Percentiles rank a stretch among this genome's conserved stretches.
Conservation (phyloP, 1,140 invertebrate species). For the Diorhabda sublineata region DNA sequence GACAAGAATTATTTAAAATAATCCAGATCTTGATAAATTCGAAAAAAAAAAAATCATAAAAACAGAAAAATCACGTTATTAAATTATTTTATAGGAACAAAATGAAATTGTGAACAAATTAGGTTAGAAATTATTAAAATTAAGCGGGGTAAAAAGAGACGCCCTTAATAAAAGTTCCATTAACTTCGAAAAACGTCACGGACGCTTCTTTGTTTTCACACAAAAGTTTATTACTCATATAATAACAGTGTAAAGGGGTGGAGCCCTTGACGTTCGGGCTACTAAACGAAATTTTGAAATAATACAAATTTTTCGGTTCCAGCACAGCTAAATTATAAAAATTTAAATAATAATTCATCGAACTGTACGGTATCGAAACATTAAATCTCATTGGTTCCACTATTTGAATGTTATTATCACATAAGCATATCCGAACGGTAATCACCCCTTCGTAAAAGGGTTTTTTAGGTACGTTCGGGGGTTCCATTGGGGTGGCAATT, state of each 20-base stretch:
- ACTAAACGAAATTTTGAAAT: conserved; percentile 36
- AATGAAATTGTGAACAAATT: no score
- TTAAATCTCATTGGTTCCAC: conserved; percentile 25
- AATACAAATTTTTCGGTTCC: conserved; percentile 31
- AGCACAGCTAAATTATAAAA: conserved; percentile 30
- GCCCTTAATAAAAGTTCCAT: conserved; percentile 38
- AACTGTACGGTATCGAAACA: conserved; percentile 27
- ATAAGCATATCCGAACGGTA: conserved; percentile 26
- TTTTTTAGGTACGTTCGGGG: not conserved
- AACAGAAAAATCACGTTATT: no score
- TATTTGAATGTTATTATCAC: conserved; percentile 22
- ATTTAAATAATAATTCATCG: conserved; percentile 27
- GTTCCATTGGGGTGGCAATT: conserved; percentile 29
- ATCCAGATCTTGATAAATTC: no score
- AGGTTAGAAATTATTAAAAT: not conserved
- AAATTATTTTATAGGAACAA: no score
- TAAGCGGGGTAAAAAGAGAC: conserved; percentile 39
- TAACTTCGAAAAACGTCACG: conserved; percentile 34
- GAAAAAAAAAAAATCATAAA: no score
- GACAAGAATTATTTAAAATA: no score
- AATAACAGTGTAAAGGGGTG: conserved; percentile 32
- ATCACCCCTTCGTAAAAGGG: conserved; percentile 24
- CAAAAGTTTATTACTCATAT: conserved; percentile 35
- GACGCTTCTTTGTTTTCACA: conserved; percentile 23
- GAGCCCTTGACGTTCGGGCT: conserved; percentile 18